Percentiles rank a stretch among this genome's conserved stretches.
Conservation (phyloP, 2,797 vertebrate genomes). For the Lepus townsendii region DNA sequence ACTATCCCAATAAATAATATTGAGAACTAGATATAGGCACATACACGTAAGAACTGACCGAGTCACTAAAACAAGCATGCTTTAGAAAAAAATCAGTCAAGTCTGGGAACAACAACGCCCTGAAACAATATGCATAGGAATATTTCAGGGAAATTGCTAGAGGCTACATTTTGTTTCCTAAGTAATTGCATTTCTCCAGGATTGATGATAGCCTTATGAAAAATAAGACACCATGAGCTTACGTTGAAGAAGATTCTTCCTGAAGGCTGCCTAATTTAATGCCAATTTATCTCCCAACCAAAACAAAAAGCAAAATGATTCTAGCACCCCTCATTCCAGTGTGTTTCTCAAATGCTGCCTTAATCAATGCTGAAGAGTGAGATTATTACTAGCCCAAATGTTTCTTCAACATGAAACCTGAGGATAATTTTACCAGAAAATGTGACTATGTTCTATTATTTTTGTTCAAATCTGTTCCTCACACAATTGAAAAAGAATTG, state of each 20-base stretch:
- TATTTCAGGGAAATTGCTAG: constrained; percentile 77
- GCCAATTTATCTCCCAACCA: constrained; percentile 54
- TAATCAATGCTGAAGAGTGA: not conserved
- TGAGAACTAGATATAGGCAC: not conserved
- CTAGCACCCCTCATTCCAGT: not conserved
- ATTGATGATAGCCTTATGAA: constrained; percentile 78
- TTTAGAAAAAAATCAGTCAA: constrained; percentile 58
- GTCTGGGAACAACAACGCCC: constrained; percentile 31
- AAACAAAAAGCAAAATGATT: constrained; percentile 63
- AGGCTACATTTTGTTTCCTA: constrained; percentile 78
- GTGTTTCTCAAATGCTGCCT: not conserved
- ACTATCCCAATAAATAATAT: constrained; percentile 52
- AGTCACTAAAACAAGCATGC: constrained; percentile 60
- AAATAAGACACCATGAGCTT: constrained; percentile 50
- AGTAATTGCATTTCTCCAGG: constrained; percentile 78
- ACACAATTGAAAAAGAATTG: constrained; percentile 69
- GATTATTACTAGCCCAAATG: constrained; percentile 60
- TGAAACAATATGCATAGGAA: constrained; percentile 65
- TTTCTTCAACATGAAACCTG: constrained; percentile 72
- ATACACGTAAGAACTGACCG: constrained; percentile 67
- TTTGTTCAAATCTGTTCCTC: constrained; percentile 79
- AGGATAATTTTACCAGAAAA: constrained; percentile 84
- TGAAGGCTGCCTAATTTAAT: constrained; percentile 22
- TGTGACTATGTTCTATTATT: constrained; percentile 54
- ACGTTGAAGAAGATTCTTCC: constrained; percentile 63